Evolutionary conservation across 2,113 vertebrate genomes (phyloP).

Genomic region (Cyprinodon variegatus): DNA sequence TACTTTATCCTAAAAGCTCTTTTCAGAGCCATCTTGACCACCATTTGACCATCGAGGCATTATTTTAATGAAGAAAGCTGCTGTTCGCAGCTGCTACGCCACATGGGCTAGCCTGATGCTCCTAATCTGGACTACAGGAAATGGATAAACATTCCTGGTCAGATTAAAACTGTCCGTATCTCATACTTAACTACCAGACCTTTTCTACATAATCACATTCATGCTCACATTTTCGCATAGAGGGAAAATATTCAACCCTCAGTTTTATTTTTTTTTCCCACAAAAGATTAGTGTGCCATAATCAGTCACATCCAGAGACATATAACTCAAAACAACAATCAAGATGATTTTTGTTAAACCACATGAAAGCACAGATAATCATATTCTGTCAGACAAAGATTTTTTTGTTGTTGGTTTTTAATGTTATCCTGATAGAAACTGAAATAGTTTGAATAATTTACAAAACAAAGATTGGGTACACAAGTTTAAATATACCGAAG

Average conservation of each 20-base stretch:
- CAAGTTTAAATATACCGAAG: no score
- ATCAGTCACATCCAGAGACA: background rate
- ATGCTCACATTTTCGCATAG: background rate
- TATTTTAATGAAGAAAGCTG: constrained; percentile 60
- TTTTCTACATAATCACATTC: constrained; percentile 12
- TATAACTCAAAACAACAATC: background rate
- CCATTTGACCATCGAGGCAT: constrained; percentile 51
- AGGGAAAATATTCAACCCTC: background rate
- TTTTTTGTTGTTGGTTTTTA: no score
- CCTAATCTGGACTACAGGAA: constrained; percentile 65
- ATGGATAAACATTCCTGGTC: constrained; percentile 44
- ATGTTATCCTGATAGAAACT: no score
- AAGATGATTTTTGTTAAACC: background rate
- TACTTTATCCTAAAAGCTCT: constrained; percentile 40
- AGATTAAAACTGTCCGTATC: constrained; percentile 60
- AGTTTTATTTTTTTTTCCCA: background rate
- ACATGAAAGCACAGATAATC: background rate
- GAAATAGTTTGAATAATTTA: no score
- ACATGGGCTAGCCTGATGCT: constrained; percentile 47
- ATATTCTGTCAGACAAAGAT: no score
- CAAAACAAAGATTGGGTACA: no score
- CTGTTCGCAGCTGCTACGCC: constrained; percentile 60
- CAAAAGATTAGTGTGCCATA: background rate
- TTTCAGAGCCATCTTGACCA: constrained; percentile 51
- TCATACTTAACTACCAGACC: constrained; percentile 33